phyloP scores from a whole-genome alignment of 1,140 invertebrate species.

The Agraylea sexmaculata region DNA sequence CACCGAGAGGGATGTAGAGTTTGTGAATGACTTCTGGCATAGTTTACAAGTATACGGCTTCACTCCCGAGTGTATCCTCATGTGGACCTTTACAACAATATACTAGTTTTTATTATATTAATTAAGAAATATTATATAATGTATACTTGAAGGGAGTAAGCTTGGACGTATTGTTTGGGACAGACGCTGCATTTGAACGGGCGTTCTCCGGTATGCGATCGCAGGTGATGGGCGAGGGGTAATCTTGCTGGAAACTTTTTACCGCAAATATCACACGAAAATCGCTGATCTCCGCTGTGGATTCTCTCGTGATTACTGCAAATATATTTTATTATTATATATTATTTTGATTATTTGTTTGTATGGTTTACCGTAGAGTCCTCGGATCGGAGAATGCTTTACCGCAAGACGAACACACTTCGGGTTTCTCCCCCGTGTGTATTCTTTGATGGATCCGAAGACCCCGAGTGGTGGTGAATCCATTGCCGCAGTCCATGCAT shows the following conservation, averaged over 20 bases:
- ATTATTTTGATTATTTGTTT: neutral
- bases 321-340: conserved; percentile 12
- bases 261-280: conserved; percentile 17
- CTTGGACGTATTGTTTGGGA: conserved; percentile 19
- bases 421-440: conserved; percentile 12
- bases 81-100: conserved; percentile 11
- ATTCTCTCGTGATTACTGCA: conserved; percentile 20
- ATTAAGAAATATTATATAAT: neutral
- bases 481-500: conserved; percentile 16
- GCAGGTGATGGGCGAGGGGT: conserved; percentile 38
- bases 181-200: conserved; percentile 34
- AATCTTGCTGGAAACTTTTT: conserved; percentile 18
- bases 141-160: conserved; percentile 10
- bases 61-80: conserved; percentile 14
- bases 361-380: conserved; percentile 12
- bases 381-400: conserved; percentile 16
- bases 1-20: conserved; percentile 14
- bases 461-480: conserved; percentile 14
- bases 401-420: conserved; percentile 12
- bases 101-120: neutral
- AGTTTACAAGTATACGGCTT: conserved; percentile 19
- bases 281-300: conserved; percentile 16
- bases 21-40: conserved; percentile 19
- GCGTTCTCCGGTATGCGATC: conserved; percentile 39
- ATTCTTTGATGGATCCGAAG: conserved; percentile 12